phyloP scores from a whole-genome alignment of 1,140 invertebrate genomes.

The Carcinoscorpius rotundicauda region DNA sequence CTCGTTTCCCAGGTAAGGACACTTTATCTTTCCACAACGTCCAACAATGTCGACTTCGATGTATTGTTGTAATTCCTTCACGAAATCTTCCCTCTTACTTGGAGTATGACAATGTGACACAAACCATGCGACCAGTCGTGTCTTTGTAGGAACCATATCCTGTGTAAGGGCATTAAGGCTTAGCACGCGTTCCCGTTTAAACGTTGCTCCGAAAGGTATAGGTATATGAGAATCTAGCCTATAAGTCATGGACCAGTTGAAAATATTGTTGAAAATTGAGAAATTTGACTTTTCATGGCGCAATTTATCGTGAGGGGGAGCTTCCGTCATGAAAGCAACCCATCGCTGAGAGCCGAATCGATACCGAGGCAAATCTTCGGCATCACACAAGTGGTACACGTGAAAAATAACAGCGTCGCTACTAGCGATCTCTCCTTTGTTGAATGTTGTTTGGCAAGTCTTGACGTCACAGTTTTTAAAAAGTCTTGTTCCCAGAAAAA shows the following conservation, averaged over 20 bases:
- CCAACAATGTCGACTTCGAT: conserved; percentile 54
- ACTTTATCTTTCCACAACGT: conserved; percentile 34
- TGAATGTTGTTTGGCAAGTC: no score
- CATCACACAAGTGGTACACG: conserved; percentile 16
- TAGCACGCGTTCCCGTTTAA: conserved; percentile 19
- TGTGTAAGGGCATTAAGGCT: background rate
- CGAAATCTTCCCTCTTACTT: conserved; percentile 42
- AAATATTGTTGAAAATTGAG: conserved; percentile 17
- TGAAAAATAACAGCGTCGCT: conserved; percentile 25
- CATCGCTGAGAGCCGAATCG: conserved; percentile 40
- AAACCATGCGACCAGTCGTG: conserved; percentile 40
- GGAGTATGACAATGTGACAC: conserved; percentile 46
- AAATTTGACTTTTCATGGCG: conserved; percentile 24
- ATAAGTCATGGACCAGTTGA: conserved; percentile 42
- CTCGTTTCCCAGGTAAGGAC: conserved; percentile 16
- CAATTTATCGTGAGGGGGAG: conserved; percentile 30
- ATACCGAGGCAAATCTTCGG: conserved; percentile 28
- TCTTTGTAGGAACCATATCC: conserved; percentile 10
- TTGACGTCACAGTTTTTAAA: no score
- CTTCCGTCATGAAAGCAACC: conserved; percentile 49
- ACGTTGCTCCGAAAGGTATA: conserved; percentile 11
- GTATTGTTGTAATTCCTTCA: conserved; percentile 39
- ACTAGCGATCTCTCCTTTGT: no score
- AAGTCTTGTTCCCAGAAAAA: no score
- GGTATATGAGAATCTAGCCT: conserved; percentile 31